A percentile compares a stretch with the other conserved stretches of the same genome.
Evolutionary conservation across 2,797 vertebrate species (phyloP).

Genomic region (Coluber constrictor): DNA sequence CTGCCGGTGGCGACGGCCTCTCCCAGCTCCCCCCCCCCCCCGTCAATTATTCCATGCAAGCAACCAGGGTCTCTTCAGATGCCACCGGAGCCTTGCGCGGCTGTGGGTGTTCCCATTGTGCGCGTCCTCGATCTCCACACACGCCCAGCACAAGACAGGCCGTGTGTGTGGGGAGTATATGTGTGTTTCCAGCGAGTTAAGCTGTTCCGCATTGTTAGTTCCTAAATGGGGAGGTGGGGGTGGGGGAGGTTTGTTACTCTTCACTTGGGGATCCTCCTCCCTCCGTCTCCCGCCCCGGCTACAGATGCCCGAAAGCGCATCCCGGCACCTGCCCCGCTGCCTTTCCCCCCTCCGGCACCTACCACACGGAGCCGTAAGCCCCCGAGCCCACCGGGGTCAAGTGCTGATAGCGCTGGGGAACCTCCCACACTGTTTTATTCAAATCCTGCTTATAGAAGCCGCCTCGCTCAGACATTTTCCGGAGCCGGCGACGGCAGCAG

Average conservation of each 20-base stretch:
- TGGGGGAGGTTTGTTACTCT: not conserved
- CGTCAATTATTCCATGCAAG: not conserved
- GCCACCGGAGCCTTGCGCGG: too few species aligned
- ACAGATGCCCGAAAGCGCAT: not conserved
- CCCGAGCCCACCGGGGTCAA: slow-evolving; percentile 94
- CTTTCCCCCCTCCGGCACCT: slow-evolving; percentile 52
- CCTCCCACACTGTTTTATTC: slow-evolving; percentile 96
- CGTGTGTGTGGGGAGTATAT: not conserved
- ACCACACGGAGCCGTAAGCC: slow-evolving; percentile 95
- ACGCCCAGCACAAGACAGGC: not conserved
- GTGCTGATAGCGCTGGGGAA: slow-evolving; percentile 91
- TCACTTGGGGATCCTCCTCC: not conserved
- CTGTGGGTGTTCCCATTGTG: not conserved
- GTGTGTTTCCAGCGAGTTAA: not conserved
- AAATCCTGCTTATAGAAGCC: slow-evolving; percentile 92
- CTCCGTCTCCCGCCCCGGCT: not conserved
- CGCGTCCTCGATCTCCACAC: not conserved
- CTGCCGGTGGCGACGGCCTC: not conserved
- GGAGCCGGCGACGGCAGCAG: slow-evolving; percentile 7
- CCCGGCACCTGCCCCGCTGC: slow-evolving; percentile 34
- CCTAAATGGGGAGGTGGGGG: not conserved
- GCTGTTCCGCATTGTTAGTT: not conserved
- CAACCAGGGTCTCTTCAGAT: not conserved
- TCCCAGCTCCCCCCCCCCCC: rapidly evolving
- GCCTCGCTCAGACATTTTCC: slow-evolving; percentile 80